Base-by-base conservation (phyloP, 2,797 vertebrate genomes). In the Melanotaenia nigrans region DNA sequence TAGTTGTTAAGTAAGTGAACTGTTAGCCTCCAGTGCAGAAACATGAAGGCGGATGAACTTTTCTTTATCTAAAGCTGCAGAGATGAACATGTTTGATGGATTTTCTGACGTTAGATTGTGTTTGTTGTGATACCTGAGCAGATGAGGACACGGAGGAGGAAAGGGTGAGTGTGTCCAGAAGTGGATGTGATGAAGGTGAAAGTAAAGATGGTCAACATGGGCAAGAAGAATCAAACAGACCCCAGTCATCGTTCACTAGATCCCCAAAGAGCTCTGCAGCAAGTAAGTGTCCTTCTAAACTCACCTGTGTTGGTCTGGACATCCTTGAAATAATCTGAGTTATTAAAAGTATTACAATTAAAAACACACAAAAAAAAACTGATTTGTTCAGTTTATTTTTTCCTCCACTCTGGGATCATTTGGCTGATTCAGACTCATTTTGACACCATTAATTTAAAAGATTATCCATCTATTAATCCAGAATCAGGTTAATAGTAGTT, bases 261-360 rank as follows among this genome's bases (percentile, higher is more conserved):
- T 10, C 49, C 66, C 65, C 81, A 5, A 80, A 45, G n/a, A 77
- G 38, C 11, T 57, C 65, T 1, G 61, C 75, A 63, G 55, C 79
- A 24, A 80, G 91, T 93, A 53, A 83, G 90, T 36, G 2, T 36
- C 35, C 35, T 33, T 33, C 25, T 25, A 33, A 33, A 33, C 33
- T 5, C 33, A 33, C 33, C 1, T 33, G 4, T 33, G 33, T 33
- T 33, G 4, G 33, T 8, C 33, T 25, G 25, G 25, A 25, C 25
- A 25, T 25, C 25, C 25, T 25, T 25, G 25, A 25, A 25, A 25
- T 25, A 25, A 25, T 25, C 25, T 25, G 25, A 25, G 25, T 25
- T 25, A 25, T 25, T 25, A 25, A 25, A 25, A 25, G 25, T 25
- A 25, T 25, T 25, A 1, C 25, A 25, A 25, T 25, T 25, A 25